Evolutionary conservation across 1,140 invertebrate species (phyloP).

Genomic region (Halictus rubicundus): DNA sequence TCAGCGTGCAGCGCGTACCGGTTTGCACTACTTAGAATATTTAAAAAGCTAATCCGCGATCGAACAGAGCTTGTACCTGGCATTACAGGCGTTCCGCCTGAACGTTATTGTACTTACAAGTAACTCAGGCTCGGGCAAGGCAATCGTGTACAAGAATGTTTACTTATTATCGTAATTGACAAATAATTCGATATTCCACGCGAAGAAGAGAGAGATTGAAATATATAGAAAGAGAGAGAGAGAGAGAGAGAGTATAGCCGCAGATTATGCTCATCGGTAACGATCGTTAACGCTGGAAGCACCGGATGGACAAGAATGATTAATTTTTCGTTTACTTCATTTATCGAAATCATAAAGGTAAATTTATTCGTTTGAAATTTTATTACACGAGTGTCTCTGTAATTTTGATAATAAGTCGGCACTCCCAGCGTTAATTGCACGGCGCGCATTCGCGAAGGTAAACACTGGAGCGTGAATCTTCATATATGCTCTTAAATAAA

Average conservation of each 20-base stretch:
- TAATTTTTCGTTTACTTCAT: too few relatives aligned
- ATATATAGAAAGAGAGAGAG: too few relatives aligned
- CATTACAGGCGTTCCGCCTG: constrained; percentile 3
- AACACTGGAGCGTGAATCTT: not conserved
- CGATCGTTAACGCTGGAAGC: too few relatives aligned
- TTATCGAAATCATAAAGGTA: too few relatives aligned
- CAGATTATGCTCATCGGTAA: not conserved
- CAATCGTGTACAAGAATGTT: constrained; percentile 34
- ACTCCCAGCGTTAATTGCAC: too few relatives aligned
- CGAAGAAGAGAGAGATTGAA: not conserved
- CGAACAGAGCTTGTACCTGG: constrained; percentile 23
- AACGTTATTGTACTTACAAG: constrained; percentile 30
- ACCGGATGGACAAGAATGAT: too few relatives aligned
- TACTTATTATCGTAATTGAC: constrained; percentile 31
- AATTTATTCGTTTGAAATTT: too few relatives aligned
- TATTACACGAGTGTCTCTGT: too few relatives aligned
- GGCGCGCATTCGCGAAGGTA: not conserved
- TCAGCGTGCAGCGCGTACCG: not conserved
- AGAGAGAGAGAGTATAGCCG: not conserved
- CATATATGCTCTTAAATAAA: constrained; percentile 1
- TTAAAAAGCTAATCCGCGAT: constrained; percentile 34
- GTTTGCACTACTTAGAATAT: not conserved
- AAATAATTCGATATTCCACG: constrained; percentile 43
- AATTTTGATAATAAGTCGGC: too few relatives aligned
- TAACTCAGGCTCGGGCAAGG: constrained; percentile 34